Evolutionary conservation across 1,140 invertebrate genomes (phyloP).

Genomic region (Orius insidiosus): DNA sequence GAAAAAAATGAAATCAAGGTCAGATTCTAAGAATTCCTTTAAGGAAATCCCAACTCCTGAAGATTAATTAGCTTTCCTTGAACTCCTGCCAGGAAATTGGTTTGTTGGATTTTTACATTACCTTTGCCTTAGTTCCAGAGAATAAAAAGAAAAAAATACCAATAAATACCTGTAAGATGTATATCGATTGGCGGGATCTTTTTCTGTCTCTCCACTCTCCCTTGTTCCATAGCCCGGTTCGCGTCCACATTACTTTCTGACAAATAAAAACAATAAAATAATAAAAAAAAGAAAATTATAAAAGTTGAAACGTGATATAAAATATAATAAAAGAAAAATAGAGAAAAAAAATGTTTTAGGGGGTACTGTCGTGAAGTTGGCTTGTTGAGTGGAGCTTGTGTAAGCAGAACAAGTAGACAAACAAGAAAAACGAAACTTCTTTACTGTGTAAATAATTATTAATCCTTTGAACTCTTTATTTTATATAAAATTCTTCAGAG

Average conservation of each 20-base stretch:
- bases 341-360: not conserved
- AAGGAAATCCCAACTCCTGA: no score
- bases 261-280: not conserved
- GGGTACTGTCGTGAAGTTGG: no score
- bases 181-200: constrained; percentile 68
- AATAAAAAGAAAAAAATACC: not conserved
- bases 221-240: constrained; percentile 7
- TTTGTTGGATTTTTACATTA: not conserved
- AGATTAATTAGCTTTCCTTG: not conserved
- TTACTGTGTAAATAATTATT: no score
- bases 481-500: no score
- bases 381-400: no score
- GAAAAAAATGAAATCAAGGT: constrained; percentile 22
- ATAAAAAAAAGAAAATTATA: no score
- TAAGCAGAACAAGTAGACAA: no score
- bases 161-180: constrained; percentile 63
- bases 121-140: not conserved
- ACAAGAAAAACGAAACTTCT: no score
- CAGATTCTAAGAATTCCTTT: no score
- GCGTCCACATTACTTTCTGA: constrained; percentile 12
- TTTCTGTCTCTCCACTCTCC: constrained; percentile 23
- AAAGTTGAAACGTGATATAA: no score
- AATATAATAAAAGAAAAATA: constrained; percentile 5
- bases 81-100: not conserved
- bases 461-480: no score